Base-by-base conservation (phyloP, 2,797 vertebrate genomes). In the Nothura maculosa region DNA sequence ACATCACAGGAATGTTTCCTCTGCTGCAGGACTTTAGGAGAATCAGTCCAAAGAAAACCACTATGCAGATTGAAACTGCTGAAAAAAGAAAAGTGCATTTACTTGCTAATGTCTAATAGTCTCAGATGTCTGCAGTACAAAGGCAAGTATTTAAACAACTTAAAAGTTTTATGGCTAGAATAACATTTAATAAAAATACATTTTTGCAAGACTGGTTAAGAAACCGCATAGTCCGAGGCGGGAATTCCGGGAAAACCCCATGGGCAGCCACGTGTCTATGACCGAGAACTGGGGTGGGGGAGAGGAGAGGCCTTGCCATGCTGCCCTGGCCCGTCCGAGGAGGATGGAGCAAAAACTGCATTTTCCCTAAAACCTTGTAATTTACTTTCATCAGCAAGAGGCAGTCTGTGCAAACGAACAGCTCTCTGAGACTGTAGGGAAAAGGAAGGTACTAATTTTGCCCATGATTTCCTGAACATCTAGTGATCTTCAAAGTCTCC, bases 151-250 rank as follows among this genome's bases (percentile, higher is more conserved):
- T 89, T 95, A 90, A 96, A 96, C 76, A 92, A 95, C 90, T 96
- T 96, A 85, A 83, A 94, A 63, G 70, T 95, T 96, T 96, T 93
- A 93, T 73, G 88, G 87, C 89, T 96, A 78, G 90, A 96, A 96
- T 95, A 97, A 96, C 93, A 96, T 95, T 90, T 87, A 94, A 96
- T 95, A 88, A 95, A 95, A 85, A 84, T 77, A 79, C 91, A 90
- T 95, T 96, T 96, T 94, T 97, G 93, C 85, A 92, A 84, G 90
- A 50, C 64, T 94, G 84, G 73, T 90, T 92, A 63, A 93, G 89
- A 96, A 97, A 92, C 92, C 92, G 4, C 83, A 92, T 75, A 86
- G 86, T 85, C 74, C 72, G 89, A 96, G 91, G 87, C 54, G 40
- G 96, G 92, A 92, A 96, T 97, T 97, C 91, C 60, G 28, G 95